phyloP scores from a whole-genome alignment of 2,797 vertebrate genomes.

The Chloroceryle inda region DNA sequence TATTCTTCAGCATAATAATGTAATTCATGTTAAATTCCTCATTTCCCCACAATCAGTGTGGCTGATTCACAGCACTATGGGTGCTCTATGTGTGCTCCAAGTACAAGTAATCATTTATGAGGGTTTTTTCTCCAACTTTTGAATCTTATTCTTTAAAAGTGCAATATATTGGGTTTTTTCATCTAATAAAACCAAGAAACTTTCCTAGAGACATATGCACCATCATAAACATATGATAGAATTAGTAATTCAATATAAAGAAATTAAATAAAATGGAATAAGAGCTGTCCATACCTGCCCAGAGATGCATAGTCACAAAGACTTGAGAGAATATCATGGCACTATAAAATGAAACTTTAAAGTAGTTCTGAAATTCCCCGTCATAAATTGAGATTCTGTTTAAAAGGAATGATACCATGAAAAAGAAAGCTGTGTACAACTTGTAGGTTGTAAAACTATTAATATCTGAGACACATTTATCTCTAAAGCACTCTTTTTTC shows the following conservation, averaged over 20 bases:
- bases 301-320: neutral
- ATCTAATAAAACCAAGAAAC: neutral
- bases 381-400: neutral
- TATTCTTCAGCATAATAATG: neutral
- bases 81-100: neutral
- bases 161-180: neutral
- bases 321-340: neutral
- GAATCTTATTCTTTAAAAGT: neutral
- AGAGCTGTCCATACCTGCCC: neutral
- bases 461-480: neutral
- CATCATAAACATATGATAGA: neutral
- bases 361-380: neutral
- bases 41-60: neutral
- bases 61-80: neutral
- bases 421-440: neutral
- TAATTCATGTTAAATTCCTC: neutral
- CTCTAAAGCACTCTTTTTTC: neutral
- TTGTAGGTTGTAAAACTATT: neutral
- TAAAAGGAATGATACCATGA: neutral
- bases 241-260: neutral
- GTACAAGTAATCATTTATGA: neutral
- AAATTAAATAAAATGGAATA: neutral
- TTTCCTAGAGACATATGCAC: fast-evolving
- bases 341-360: neutral
- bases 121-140: neutral